Evolutionary conservation across 2,113 vertebrate species (phyloP), one percentile per base, ranked within the genome.

Genomic region (Siniperca chuatsi): DNA sequence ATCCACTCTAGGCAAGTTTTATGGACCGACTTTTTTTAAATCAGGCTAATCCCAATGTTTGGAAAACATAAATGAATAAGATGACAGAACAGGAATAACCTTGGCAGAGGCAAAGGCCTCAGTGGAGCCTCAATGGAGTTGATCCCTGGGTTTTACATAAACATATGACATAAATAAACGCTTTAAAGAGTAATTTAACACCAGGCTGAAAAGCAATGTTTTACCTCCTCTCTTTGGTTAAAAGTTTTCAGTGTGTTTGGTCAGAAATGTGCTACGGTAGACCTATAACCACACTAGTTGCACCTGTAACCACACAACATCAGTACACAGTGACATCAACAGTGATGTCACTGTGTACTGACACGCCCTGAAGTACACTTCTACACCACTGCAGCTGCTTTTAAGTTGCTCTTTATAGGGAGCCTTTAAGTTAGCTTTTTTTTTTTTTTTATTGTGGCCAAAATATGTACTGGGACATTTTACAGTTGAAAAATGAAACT

Each of bases 51-150:
- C 33, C 44, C 5, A 2, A 11, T 57, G 57, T 80, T 70, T 75
- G 65, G 20, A 48, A 61, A 70, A 54, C 21, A 62, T 55, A n/a
- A 35, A 78, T 72, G 29, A 78, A 29, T 40, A 50, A 76, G 1
- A 13, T 25, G 21, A n/a, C 15, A 55, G 46, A 46, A 25, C 23
- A 76, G 58, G 16, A 72, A 50, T 23, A 16, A 69, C 6, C 33
- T 20, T 42, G 48, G 23, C n/a, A 33, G 2, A 54, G 21, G 9
- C 75, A 25, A 37, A 77, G 61, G 35, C 48, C 33, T 50, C 33
- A 25, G 60, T 37, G 55, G n/a, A n/a, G n/a, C n/a, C n/a, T n/a
- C n/a, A n/a, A 81, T 46, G 60, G n/a, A 46, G 7, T 2, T 29
- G 58, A 71, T 62, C 18, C 57, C 67, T 21, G 21, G 2, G 35